These are phyloP conservation scores for Ailurus styani DNA, from an alignment of 2,113 vertebrate species.

Conservation along the genomic window DNA sequence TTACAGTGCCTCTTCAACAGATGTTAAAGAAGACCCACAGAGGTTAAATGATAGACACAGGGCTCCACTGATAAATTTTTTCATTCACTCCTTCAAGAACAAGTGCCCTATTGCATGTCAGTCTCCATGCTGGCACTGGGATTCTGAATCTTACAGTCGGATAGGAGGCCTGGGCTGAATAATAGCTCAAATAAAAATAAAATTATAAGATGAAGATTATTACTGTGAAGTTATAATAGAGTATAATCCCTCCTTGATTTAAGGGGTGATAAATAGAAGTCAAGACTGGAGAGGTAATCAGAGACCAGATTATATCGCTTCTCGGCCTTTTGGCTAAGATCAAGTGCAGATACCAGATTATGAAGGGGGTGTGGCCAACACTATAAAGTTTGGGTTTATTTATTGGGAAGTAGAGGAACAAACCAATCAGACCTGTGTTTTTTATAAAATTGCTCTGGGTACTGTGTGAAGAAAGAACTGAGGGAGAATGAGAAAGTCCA, in stretches of 20 bases:
- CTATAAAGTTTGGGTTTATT: background rate
- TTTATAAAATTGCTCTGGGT: background rate
- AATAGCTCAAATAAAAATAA: background rate
- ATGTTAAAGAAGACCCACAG: background rate
- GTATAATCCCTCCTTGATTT: background rate
- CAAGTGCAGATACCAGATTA: background rate
- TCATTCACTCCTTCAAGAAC: background rate
- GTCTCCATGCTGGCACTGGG: background rate
- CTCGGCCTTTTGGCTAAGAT: too few species aligned
- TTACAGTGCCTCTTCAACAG: background rate
- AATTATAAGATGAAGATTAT: background rate
- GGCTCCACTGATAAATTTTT: background rate
- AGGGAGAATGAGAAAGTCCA: background rate
- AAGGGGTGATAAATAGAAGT: background rate
- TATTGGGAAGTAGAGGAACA: background rate
- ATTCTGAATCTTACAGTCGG: background rate
- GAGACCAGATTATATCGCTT: background rate
- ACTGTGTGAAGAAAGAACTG: background rate
- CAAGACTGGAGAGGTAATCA: background rate
- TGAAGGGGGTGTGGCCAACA: background rate
- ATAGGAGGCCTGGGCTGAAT: background rate
- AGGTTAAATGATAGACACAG: background rate
- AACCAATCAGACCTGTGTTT: background rate
- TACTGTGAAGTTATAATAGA: background rate
- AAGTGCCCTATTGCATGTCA: background rate